These are phyloP conservation scores for Luehdorfia chinensis DNA, from an alignment of 1,140 invertebrate genomes.

Conservation along the genomic window DNA sequence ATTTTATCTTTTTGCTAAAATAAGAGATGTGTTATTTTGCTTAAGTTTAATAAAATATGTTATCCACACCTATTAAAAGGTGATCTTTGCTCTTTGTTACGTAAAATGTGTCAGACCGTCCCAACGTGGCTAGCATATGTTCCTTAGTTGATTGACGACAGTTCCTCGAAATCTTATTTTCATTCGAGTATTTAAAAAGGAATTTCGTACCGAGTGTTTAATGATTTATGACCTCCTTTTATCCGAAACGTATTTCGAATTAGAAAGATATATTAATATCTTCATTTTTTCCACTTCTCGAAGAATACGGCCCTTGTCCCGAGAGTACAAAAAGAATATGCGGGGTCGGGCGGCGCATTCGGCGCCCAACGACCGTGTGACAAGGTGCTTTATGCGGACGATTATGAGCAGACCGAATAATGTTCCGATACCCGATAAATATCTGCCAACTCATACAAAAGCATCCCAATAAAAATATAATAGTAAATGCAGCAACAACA, in stretches of 20 bases:
- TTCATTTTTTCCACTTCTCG: constrained; percentile 75
- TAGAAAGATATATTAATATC: constrained; percentile 77
- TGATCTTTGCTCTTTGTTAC: no score
- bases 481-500: constrained; percentile 70
- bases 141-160: not conserved
- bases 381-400: constrained; percentile 75
- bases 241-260: constrained; percentile 74
- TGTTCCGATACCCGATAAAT: constrained; percentile 75
- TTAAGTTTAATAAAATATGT: not conserved
- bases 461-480: constrained; percentile 63
- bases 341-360: constrained; percentile 52
- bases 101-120: not conserved
- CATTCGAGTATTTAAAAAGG: constrained; percentile 10
- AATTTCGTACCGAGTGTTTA: constrained; percentile 16
- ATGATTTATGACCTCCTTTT: constrained; percentile 60
- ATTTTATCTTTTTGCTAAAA: no score
- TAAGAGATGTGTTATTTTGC: not conserved
- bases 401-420: constrained; percentile 74
- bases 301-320: constrained; percentile 64
- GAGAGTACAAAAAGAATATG: constrained; percentile 68
- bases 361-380: constrained; percentile 73
- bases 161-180: constrained; percentile 13
- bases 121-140: constrained; percentile 6
- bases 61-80: not conserved
- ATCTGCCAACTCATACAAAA: constrained; percentile 70